Evolutionary conservation across 2,113 vertebrate species (phyloP).

Genomic region (Sceloporus undulatus): DNA sequence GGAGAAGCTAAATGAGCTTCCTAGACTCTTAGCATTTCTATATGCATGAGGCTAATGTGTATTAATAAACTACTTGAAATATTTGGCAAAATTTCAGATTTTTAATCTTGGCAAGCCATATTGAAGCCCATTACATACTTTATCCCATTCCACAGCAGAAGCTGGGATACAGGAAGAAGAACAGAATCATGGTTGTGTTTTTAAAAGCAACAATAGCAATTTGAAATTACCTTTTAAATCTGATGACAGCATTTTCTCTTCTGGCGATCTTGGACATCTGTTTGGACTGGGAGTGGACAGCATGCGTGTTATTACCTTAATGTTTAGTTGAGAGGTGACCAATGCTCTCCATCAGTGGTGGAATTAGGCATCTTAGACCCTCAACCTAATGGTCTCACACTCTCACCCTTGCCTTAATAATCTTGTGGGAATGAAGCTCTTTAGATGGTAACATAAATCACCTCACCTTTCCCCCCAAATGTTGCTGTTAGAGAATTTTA

Average conservation of each 20-base stretch:
- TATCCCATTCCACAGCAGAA: not conserved
- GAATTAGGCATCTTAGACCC: not conserved
- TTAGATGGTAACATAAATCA: not conserved
- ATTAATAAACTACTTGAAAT: constrained; percentile 72
- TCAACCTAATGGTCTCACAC: not conserved
- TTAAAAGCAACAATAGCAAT: no score
- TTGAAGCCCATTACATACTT: not conserved
- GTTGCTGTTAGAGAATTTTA: not conserved
- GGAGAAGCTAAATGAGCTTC: constrained; percentile 66
- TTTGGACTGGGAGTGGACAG: no score
- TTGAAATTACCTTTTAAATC: not conserved
- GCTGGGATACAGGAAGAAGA: not conserved
- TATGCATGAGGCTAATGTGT: constrained; percentile 47
- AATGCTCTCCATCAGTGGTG: not conserved
- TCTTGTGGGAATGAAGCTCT: not conserved
- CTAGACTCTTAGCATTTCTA: constrained; percentile 66
- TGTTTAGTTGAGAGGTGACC: not conserved
- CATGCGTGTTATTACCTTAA: no score
- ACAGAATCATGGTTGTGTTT: not conserved
- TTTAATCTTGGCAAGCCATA: constrained; percentile 38
- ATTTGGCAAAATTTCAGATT: constrained; percentile 55
- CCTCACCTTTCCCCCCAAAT: not conserved
- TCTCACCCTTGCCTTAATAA: no score
- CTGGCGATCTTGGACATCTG: no score
- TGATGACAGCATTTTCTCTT: not conserved